phyloP scores from a whole-genome alignment of 2,113 vertebrate genomes.

The Martes martes region DNA sequence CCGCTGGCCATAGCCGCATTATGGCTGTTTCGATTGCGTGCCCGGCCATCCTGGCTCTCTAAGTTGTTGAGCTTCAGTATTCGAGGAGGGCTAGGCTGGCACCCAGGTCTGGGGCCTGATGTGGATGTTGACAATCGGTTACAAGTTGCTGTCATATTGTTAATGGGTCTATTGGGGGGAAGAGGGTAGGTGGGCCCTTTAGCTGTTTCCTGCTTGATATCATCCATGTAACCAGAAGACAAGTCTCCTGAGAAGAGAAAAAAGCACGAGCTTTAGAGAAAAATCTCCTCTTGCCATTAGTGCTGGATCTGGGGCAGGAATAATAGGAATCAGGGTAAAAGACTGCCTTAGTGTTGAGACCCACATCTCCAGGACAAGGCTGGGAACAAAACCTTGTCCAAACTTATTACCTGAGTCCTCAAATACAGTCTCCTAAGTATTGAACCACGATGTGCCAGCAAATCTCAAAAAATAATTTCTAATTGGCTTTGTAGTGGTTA shows the following conservation, averaged over 20 bases:
- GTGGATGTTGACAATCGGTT: accelerated
- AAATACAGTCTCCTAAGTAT: background rate
- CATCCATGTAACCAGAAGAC: constrained; percentile 39
- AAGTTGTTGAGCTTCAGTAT: constrained; percentile 52
- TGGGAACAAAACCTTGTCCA: background rate
- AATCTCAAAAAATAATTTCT: background rate
- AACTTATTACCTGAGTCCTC: background rate
- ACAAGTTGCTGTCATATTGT: accelerated
- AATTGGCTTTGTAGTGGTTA: background rate
- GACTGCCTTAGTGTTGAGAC: background rate
- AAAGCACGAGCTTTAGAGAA: background rate
- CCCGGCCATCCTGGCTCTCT: background rate
- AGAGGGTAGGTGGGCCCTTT: background rate
- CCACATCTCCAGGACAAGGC: background rate
- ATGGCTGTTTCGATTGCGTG: background rate
- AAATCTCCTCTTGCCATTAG: background rate
- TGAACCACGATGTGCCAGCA: background rate
- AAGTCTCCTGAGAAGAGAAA: constrained; percentile 64
- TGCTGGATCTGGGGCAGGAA: background rate
- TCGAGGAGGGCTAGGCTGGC: constrained; percentile 30
- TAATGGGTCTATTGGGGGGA: background rate
- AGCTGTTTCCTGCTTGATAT: constrained; percentile 62
- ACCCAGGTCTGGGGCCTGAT: background rate
- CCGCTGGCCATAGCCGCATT: background rate
- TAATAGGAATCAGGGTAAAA: background rate